Base-by-base conservation (phyloP, 2,797 vertebrate species). In the Odontamblyopus lacepedii region DNA sequence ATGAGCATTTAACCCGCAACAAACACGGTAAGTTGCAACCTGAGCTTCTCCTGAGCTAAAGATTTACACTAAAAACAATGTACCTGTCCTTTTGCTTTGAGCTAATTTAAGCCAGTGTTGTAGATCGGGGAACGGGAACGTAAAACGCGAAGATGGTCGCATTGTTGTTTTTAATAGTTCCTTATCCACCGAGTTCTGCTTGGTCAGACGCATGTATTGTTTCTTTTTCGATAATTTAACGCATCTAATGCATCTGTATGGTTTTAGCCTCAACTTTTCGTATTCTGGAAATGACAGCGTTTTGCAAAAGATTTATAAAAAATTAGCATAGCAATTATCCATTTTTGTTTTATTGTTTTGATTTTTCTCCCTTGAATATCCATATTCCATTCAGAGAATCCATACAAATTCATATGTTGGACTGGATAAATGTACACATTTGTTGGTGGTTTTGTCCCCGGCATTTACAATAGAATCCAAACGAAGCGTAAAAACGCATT, bases 1-100 rank as follows among this genome's bases (percentile, higher is more conserved):
- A 86, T 89, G 85, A 69, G 83, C 87, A 80, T 87, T 63, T 91
- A 85, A 88, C 5, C 48, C 11, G 5, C 41, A 41, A 11, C 12
- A 76, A 82, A 88, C 23, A 59, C 56, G 89, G 89, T 92, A 86
- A 0, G 62, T n/a, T 12, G 30, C 3, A 8, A 19, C 11, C 13
- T 62, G 1, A 9, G n/a, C 51, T 8, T 55, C 19, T 38, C 35
- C 7, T 53, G 51, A 4, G 51, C 2, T 55, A 2, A 9, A 38
- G 1, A 53, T 55, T 23, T 55, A 55, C 6, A 23, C 6, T 55
- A n/a, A 55, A 55, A 55, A 55, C 6, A 9, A 53, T 55, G 18
- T 55, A 23, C 6, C 53, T 55, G 12, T 48, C 13, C 1, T 15
- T 48, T 55, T 23, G 23, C 19, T 55, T 55, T 8, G 18, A n/a